Base-by-base conservation (phyloP, 2,797 vertebrate species). In the Tragelaphus eurycerus region DNA sequence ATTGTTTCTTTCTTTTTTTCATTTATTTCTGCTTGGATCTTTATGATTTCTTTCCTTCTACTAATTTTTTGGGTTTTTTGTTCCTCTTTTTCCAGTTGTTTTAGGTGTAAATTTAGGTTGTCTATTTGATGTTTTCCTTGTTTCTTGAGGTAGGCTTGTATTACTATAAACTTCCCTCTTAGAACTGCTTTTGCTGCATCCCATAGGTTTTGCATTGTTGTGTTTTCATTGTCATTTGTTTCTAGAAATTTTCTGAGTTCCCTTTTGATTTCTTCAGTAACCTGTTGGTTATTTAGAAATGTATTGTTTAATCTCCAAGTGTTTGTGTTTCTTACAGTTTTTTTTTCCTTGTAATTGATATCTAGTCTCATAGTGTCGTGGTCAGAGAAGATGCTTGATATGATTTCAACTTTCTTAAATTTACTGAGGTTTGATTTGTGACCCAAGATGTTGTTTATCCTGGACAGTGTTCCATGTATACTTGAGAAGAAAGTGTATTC, bases 131-230 rank as follows among this genome's bases (percentile, higher is more conserved):
- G n/a, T 34, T 67, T 67, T 34, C 64, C n/a, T 67, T 67, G 64
- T 67, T 67, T 34, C 64, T 34, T 11, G 64, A 19, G 64, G 16
- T 67, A 34, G 17, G 62, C 19, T 67, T 67, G n/a, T 34, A 67
- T 67, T 34, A 34, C n/a, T 67, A 21, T 67, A 67, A 19, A 67
- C n/a, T 67, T 34, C n/a, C 17, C 16, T 9, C 16, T 67, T 21
- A 21, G 64, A 67, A 67, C n/a, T 67, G 64, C 10, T 11, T n/a
- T 21, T 67, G n/a, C 8, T 34, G 17, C 9, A 34, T 34, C n/a
- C 64, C 17, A 6, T 10, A 34, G 8, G n/a, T 11, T 67, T 67
- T 67, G n/a, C 34, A n/a, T 67, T 67, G 4, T 6, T 0, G 4
- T 67, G n/a, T 34, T 67, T 67, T 67, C 64, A 67, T 34, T 67